Conservation (phyloP, 2,888 invertebrate species). For the Drosophila gaucha region DNA sequence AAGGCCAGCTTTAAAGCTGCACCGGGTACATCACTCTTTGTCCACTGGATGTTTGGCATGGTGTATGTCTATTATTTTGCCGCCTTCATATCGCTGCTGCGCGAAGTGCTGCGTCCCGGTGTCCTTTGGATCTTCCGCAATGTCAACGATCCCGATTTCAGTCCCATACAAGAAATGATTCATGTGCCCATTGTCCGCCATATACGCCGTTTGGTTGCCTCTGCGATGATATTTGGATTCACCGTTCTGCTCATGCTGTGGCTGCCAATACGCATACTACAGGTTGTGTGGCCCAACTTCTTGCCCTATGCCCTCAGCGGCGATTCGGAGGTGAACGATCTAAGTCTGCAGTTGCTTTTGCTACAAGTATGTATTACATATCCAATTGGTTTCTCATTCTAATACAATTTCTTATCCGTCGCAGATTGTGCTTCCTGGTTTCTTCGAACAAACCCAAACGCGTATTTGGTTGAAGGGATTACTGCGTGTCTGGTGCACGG, state of each 20-base stretch:
- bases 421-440: constrained; percentile 95
- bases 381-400: background rate
- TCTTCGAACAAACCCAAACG: constrained; percentile 98
- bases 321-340: constrained; percentile 95
- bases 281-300: constrained; percentile 92
- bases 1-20: constrained; percentile 94
- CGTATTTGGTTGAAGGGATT: constrained; percentile 96
- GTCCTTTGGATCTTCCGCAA: constrained; percentile 99
- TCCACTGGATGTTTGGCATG: constrained; percentile 99
- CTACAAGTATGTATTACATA: constrained; percentile 88
- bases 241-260: constrained; percentile 98
- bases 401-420: background rate
- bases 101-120: constrained; percentile 98
- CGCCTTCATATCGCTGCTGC: constrained; percentile 95
- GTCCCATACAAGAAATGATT: constrained; percentile 99
- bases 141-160: constrained; percentile 99
- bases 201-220: constrained; percentile 94
- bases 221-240: constrained; percentile 97
- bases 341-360: constrained; percentile 95
- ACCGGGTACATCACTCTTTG: constrained; percentile 98
- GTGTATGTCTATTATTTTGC: constrained; percentile 99
- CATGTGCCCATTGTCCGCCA: constrained; percentile 97
- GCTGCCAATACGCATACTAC: constrained; percentile 95
- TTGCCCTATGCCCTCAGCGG: constrained; percentile 97
- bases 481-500: constrained; percentile 93